These are phyloP conservation scores for Eutolmus rufibarbis DNA, from an alignment of 2,888 invertebrate genomes.

Conservation along the genomic window DNA sequence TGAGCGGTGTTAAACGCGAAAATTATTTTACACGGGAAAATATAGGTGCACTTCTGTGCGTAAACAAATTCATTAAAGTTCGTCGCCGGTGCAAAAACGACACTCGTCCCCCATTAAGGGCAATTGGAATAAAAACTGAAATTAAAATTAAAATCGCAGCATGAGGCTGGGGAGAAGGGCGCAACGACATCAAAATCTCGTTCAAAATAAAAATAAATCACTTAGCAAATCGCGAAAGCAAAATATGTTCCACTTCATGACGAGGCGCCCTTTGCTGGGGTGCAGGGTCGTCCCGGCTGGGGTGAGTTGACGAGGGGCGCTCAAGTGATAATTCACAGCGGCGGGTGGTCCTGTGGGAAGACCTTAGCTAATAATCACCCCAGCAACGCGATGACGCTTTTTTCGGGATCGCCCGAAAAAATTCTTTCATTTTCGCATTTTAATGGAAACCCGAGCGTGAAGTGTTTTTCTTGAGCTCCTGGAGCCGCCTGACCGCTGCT, in stretches of 20 bases:
- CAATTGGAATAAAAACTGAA: constrained; percentile 42
- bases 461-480: not conserved
- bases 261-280: not conserved
- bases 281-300: not conserved
- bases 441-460: not conserved
- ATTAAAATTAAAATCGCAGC: constrained; percentile 32
- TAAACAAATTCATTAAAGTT: constrained; percentile 42
- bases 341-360: constrained; percentile 46
- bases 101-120: constrained; percentile 28
- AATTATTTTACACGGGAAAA: constrained; percentile 28
- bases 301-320: not conserved
- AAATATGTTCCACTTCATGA: constrained; percentile 48
- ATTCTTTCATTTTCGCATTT: not conserved
- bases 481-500: not conserved
- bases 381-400: not conserved
- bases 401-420: not conserved
- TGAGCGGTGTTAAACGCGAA: not conserved
- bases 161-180: not conserved
- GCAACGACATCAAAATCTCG: constrained; percentile 43
- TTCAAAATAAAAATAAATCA: constrained; percentile 48
- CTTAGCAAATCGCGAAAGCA: constrained; percentile 46
- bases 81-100: not conserved
- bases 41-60: constrained; percentile 9
- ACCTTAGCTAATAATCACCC: not conserved
- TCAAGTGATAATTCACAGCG: constrained; percentile 50